Conservation (phyloP, 1,140 invertebrate genomes). For the Rhagoletis zephyria region DNA sequence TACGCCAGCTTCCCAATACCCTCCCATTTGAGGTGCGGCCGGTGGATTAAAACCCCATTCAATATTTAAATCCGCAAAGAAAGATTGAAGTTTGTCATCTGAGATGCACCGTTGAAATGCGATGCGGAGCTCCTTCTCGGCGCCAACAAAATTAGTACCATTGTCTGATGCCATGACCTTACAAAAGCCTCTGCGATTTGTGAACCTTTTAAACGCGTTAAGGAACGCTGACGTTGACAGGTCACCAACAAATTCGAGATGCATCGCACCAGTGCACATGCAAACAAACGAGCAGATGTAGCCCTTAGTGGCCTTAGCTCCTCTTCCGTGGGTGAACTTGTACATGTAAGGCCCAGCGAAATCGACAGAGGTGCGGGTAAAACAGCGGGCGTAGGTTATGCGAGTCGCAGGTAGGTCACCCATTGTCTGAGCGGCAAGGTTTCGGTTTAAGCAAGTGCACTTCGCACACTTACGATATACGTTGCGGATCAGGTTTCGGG, state of each 20-base stretch:
- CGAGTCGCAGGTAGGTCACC: too few relatives aligned
- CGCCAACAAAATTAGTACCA: conserved; percentile 37
- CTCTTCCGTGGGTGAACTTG: conserved; percentile 56
- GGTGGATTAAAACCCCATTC: conserved; percentile 56
- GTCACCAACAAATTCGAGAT: background rate
- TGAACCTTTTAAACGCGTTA: background rate
- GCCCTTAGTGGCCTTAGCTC: background rate
- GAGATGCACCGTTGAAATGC: conserved; percentile 39
- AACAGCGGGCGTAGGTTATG: background rate
- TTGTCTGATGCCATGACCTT: background rate
- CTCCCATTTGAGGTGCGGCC: conserved; percentile 66
- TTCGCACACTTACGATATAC: conserved; percentile 33
- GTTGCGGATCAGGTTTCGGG: background rate
- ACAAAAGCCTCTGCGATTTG: background rate
- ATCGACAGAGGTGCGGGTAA: conserved; percentile 8
- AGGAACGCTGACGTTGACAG: background rate
- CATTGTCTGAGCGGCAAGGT: background rate
- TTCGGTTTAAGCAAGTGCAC: background rate
- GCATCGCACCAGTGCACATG: background rate
- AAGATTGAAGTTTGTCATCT: conserved; percentile 35
- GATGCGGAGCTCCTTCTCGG: conserved; percentile 20
- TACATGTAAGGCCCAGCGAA: conserved; percentile 54
- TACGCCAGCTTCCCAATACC: conserved; percentile 69
- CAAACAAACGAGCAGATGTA: background rate
- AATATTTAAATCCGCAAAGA: conserved; percentile 58